Base-by-base conservation (phyloP, 2,113 vertebrate species). In the Pandion haliaetus region DNA sequence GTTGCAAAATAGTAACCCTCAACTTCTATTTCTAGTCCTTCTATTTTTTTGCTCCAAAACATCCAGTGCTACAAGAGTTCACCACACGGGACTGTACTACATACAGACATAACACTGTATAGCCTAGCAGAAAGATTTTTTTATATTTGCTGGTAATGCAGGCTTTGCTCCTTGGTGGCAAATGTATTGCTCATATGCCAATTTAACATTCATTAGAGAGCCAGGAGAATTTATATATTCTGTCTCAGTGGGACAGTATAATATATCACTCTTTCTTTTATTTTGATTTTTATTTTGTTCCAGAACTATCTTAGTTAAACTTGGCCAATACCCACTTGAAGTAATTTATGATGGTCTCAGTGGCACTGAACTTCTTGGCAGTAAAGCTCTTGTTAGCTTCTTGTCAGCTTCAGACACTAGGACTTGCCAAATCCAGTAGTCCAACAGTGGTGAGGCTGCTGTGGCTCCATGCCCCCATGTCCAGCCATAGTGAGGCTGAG, bases 81-180 rank as follows among this genome's bases (percentile, higher is more conserved):
- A 70, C 29, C 8, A 32, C 4, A 34, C 18, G 23, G 25, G 24
- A 42, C 31, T 67, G 4, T 76, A 71, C 19, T 36, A 26, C 0
- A 0, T 45, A 42, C 20, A 70, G 24, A 11, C 23, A 81, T 83
- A 55, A 40, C 15, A 58, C n/a, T 29, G 4, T 13, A 36, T 18
- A 85, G 29, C 36, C 17, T 66, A 28, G 1, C n/a, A 93, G 24
- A 85, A 88, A 70, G 16, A 29, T 20, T 57, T 52, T 86, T 72
- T 89, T 87, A 40, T 85, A 32, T 77, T 88, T 94, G 32, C 66
- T 94, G 74, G 82, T 89, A 86, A 76, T 49, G 13, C 24, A 82
- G 18, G 32, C 40, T 90, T 87, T 91, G 34, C 80, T 94, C 16
- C n/a, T 82, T 70, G 19, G 15, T 87, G 55, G 31, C 55, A 95